Evolutionary conservation across 2,888 invertebrate species (phyloP), one percentile per base, ranked within the genome.

Genomic region (Xanthorhoe spadicearia): DNA sequence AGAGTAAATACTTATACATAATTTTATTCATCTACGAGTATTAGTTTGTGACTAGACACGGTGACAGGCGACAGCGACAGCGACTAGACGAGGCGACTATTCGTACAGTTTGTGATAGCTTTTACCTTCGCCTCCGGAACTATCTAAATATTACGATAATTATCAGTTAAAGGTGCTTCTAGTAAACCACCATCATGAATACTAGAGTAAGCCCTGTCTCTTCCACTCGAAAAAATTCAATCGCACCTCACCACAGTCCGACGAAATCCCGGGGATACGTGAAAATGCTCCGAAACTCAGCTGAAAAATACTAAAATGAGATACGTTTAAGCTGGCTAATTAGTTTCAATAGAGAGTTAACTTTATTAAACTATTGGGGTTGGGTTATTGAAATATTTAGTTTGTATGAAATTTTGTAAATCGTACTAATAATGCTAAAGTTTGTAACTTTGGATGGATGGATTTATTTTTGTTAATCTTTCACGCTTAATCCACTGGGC

Each of bases 141-240:
- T n/a, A n/a, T n/a, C n/a, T n/a, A n/a, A n/a, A n/a, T n/a, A n/a
- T n/a, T n/a, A n/a, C 28, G 28, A 28, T 28, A 4, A 28, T 28
- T 5, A 5, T 0, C 2, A 38, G 9, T 9, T 8, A 15, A 15
- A 15, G 23, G 9, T 74, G 2, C 69, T 76, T 84, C 79, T 61
- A 80, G 77, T 65, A 54, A 58, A 57, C 7, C 2, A 67, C 70
- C 15, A 73, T 70, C 72, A 63, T 53, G 65, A 58, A 73, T 54
- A 68, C 61, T 65, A 68, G 63, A 68, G 82, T 83, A 83, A 86
- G 83, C 83, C 82, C 88, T 84, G 89, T 89, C 90, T 84, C 87
- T 92, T 92, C 90, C 92, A 92, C 91, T 90, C 85, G 91, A 91
- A 91, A 92, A 92, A 92, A 79, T 89, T 89, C 92, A 90, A 91